Conservation (phyloP, 2,888 invertebrate species). For the Spialia ferax region DNA sequence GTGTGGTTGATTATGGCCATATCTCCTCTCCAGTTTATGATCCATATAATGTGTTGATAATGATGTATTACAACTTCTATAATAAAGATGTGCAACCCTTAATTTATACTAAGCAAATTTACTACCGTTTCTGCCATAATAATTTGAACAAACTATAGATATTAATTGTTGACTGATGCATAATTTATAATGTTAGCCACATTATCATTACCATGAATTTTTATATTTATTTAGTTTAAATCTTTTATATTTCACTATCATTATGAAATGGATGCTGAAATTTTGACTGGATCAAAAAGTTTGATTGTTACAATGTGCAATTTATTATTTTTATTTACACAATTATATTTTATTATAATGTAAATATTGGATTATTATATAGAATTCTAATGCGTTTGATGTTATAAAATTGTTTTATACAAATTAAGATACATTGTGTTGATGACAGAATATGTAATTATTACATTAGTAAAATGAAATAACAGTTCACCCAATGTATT, state of each 20-base stretch:
- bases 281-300: constrained; percentile 84
- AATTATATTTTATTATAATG: constrained; percentile 48
- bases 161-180: constrained; percentile 75
- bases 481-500: constrained; percentile 54
- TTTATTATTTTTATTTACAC: constrained; percentile 63
- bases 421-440: constrained; percentile 57
- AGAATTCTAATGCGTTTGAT: constrained; percentile 59
- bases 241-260: constrained; percentile 49
- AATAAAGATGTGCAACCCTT: too few relatives aligned
- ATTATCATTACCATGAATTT: constrained; percentile 62
- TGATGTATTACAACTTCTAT: too few relatives aligned
- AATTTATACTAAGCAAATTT: too few relatives aligned
- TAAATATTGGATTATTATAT: constrained; percentile 59
- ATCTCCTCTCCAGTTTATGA: too few relatives aligned
- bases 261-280: constrained; percentile 53
- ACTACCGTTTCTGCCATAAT: too few relatives aligned
- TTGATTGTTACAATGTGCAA: constrained; percentile 78
- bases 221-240: constrained; percentile 62
- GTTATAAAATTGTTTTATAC: constrained; percentile 67
- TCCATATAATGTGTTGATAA: too few relatives aligned
- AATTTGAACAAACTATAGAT: constrained; percentile 23
- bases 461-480: constrained; percentile 52
- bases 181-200: constrained; percentile 73
- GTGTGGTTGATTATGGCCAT: too few relatives aligned
- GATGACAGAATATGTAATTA: constrained; percentile 47